Base-by-base conservation (phyloP, 2,113 vertebrate species). In the Peromyscus californicus region DNA sequence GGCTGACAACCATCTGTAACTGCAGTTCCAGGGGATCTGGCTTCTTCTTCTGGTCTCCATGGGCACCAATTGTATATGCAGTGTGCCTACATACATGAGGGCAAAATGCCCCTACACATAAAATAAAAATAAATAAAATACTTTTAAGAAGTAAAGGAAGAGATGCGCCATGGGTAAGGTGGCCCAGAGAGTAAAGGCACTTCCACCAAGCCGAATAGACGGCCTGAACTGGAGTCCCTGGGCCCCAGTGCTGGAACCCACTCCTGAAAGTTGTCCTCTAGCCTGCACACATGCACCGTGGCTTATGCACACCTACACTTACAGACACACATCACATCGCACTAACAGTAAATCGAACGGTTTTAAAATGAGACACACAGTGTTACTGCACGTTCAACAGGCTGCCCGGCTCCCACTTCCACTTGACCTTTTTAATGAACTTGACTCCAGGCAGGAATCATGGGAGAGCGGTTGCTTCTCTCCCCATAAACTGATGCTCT, bases 291-390 rank as follows among this genome's bases (percentile, higher is more conserved):
- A 17, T 70, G 57, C 22, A 84, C 22, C 7, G 16, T 16, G 22
- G 6, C 22, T 12, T 8, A 15, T 15, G 22, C 0, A n/a, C 5
- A 22, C 54, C 79, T 39, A 24, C 21, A 26, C 74, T 42, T 12
- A 75, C 54, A 70, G 15, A 59, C 33, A 82, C 16, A 6, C 54
- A 83, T 57, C 21, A n/a, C 36, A 39, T 83, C 7, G 9, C 57
- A 59, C 36, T 29, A 65, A 17, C 2, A 45, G 29, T 45, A 29
- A 31, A 31, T 65, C 29, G 17, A 45, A 61, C n/a, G n/a, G 63
- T 97, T 97, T 96, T n/a, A 90, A 94, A 95, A 63, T 67, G 57
- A 94, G 48, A 88, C 21, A 65, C 67, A 63, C 19, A 69, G 5
- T 24, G 39, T 31, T 83, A 19, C 80, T 87, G 89, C 26, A 13